These are phyloP conservation scores for Drosophila affinis DNA, from an alignment of 2,888 invertebrate species.

Conservation along the genomic window DNA sequence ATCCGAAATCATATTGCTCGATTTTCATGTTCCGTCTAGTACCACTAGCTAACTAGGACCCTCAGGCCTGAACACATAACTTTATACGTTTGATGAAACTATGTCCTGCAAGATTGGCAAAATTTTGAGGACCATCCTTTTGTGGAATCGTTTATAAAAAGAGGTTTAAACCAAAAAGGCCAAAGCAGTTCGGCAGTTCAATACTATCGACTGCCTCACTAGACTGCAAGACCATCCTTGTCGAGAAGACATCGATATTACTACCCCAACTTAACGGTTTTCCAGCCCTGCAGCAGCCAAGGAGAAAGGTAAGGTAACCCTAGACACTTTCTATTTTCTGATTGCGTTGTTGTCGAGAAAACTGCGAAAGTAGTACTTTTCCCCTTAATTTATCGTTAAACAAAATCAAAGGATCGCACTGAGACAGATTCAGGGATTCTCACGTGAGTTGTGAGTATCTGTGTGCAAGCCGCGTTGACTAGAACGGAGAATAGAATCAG, in stretches of 20 bases:
- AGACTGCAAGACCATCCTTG: no score
- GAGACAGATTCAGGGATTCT: conserved; percentile 3
- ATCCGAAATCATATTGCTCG: no score
- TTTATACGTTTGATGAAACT: no score
- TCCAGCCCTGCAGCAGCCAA: conserved; percentile 15
- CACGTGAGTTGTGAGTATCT: conserved; percentile 28
- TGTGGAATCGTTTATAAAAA: no score
- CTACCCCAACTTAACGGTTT: neutral
- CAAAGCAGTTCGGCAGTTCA: no score
- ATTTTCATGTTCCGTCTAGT: no score
- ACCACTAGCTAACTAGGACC: no score
- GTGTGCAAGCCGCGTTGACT: conserved; percentile 42
- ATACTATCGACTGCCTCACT: neutral
- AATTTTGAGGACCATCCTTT: no score
- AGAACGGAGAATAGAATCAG: conserved; percentile 27
- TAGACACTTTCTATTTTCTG: conserved; percentile 82
- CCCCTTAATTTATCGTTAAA: conserved; percentile 17
- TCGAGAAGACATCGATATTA: neutral
- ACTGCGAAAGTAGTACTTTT: conserved; percentile 52
- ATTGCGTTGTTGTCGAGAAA: conserved; percentile 78
- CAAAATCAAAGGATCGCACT: conserved; percentile 8
- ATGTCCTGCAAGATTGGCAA: no score
- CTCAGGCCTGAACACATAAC: no score
- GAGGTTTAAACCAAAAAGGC: no score
- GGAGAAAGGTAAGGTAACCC: conserved; percentile 31